Evolutionary conservation across 2,113 vertebrate species (phyloP), one percentile per base, ranked within the genome.

Genomic region (Tyrannus savana): DNA sequence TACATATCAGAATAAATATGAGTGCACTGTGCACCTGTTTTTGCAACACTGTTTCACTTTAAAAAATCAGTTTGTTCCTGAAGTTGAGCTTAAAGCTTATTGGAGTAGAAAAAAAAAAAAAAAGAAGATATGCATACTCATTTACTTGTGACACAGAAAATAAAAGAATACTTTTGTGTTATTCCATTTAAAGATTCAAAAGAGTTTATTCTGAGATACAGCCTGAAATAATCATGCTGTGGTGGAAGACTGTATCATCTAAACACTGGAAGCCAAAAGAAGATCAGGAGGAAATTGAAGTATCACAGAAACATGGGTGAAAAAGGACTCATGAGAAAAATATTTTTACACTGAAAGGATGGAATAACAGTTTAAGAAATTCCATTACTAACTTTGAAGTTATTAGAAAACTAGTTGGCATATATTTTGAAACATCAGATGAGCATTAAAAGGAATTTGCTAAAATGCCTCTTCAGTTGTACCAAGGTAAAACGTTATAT

Each of bases 401-500:
- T 78, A 49, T 31, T 69, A 52, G n/a, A 64, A 79, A 82, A 50
- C 6, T 31, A 59, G 6, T 31, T 64, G 27, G 10, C 10, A 55
- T 49, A 33, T 52, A 31, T 71, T 74, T 86, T 66, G 14, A 14
- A 87, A 24, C 10, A 74, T 39, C 42, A 39, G 6, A 37, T 75
- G 8, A 1, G 7, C 8, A 66, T 73, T 4, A 73, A 56, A 89
- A 63, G 2, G 71, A 75, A 60, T 64, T 55, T 72, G 2, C 10
- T 69, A 64, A 84, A 86, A 49, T 33, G 14, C 7, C 12, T 88
- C 62, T 62, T 80, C 9, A 64, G 4, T 52, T 64, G 27, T 37
- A 60, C 3, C 1, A 8, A 56, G 30, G 27, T 8, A 64, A 94
- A 64, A 19, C 0, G 0, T 63, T 46, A 76, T 8, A 33, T 2